Conservation (phyloP, 2,113 vertebrate genomes). For the Saguinus imperator region DNA sequence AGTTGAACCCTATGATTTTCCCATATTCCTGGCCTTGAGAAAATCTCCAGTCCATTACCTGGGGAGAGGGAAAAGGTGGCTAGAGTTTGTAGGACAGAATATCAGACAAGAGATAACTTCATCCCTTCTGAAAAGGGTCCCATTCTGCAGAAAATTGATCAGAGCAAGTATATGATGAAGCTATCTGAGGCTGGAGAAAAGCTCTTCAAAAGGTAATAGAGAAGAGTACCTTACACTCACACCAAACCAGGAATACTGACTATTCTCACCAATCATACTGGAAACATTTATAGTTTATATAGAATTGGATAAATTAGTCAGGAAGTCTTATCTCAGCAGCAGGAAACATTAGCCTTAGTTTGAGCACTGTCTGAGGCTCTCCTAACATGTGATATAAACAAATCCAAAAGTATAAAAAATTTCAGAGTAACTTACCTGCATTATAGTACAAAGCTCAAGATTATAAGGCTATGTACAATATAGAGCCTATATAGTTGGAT, state of each 20-base stretch:
- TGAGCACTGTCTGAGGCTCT: neutral
- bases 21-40: neutral
- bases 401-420: neutral
- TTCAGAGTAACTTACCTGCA: neutral
- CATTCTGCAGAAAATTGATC: neutral
- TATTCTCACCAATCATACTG: neutral
- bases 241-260: neutral
- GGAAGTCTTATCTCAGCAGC: neutral
- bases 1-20: neutral
- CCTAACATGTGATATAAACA: neutral
- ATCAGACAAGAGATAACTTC: neutral
- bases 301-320: neutral
- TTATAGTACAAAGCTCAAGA: neutral
- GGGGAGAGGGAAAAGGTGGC: accelerated
- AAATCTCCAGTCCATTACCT: neutral
- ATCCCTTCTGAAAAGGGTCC: neutral
- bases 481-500: neutral
- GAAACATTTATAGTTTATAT: neutral
- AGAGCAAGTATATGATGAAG: neutral
- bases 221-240: neutral
- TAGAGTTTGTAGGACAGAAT: neutral
- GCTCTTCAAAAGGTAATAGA: neutral
- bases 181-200: neutral
- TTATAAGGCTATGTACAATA: neutral
- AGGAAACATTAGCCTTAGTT: neutral